Base-by-base conservation (phyloP, 2,888 invertebrate species). In the Cybosia mesomella region DNA sequence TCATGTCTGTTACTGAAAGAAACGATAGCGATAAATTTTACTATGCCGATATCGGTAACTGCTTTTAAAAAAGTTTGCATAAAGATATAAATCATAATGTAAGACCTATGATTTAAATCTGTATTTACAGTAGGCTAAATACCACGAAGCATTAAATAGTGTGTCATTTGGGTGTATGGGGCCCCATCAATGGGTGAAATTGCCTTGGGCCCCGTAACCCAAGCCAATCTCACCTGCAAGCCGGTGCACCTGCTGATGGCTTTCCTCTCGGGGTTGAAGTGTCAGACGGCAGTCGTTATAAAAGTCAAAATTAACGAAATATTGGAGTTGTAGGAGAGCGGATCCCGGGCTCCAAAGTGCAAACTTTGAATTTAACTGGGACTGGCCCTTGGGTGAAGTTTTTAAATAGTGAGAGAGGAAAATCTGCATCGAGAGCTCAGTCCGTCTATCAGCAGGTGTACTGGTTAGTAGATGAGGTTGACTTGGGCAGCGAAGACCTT, bases 21-120 rank as follows among this genome's bases (percentile, higher is more conserved):
- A 87, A 65, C 85, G 82, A 87, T 86, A 84, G 76, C 79, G 61
- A 85, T 85, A 78, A 75, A 82, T 82, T 73, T 77, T 68, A 86
- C 84, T 85, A 85, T 83, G 68, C 67, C 55, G 68, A 66, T 79
- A 77, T 77, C 79, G 83, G 76, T 76, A 81, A 76, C 76, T 71
- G 71, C 68, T 72, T 70, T 63, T 55, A 58, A 15, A 22, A 53
- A 49, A 58, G 55, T 49, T 58, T 49, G 9, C 22, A 9, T 22
- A 49, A 11, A 28, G 22, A 15, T 55, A 24, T 32, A 34, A 21
- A 62, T 32, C 62, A 53, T 54, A 28, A 21, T n/a, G 36, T 21
- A 24, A 54, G 22, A 54, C 22, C 7, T 22, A 21, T 49, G 49
- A n/a, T 49, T 8, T 49, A 43, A 43, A 43, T 43, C 43, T 34